Evolutionary conservation across 2,113 vertebrate species (phyloP), one percentile per base, ranked within the genome.

Genomic region (Cheilinus undulatus): DNA sequence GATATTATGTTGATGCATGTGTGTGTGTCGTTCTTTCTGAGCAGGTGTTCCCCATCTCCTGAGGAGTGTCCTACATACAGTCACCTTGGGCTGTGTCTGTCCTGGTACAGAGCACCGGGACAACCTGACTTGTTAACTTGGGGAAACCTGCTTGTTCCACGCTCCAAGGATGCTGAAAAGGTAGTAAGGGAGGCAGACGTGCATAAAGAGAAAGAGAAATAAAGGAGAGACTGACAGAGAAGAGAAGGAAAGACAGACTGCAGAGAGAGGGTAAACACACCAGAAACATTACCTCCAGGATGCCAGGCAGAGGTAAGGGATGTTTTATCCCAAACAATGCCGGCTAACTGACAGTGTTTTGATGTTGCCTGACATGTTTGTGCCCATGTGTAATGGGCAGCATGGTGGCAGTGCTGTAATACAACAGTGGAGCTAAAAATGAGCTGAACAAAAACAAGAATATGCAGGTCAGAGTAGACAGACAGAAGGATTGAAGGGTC

Each of bases 11-110:
- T 56, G 62, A 68, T 38, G 28, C 58, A 23, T 26, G 52, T 38
- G 15, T 40, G 43, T 53, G 51, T 53, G 43, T 57, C 20, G 73
- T 38, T 70, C 3, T 59, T 68, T 74, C 66, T 26, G 51, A 85
- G 69, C 80, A 86, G 79, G 77, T 86, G 86, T 60, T 82, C 40
- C 71, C 72, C 28, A 51, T 88, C 88, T 86, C 88, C 64, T 54
- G 90, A 88, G 88, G 54, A 74, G 70, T 60, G 90, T 64, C 85
- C 87, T 78, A 90, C 69, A 88, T 88, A 72, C 60, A 78, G 73
- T 90, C 80, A 91, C 86, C 87, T 88, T 86, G 88, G 78, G 81
- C 87, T 78, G 75, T 38, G 75, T 82, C 80, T 88, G 85, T 82
- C 83, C 85, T 76, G 73, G 52, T 73, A 62, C n/a, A 10, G 69